These are phyloP conservation scores for Motacilla alba DNA, from an alignment of 2,113 vertebrate genomes.

Conservation along the genomic window DNA sequence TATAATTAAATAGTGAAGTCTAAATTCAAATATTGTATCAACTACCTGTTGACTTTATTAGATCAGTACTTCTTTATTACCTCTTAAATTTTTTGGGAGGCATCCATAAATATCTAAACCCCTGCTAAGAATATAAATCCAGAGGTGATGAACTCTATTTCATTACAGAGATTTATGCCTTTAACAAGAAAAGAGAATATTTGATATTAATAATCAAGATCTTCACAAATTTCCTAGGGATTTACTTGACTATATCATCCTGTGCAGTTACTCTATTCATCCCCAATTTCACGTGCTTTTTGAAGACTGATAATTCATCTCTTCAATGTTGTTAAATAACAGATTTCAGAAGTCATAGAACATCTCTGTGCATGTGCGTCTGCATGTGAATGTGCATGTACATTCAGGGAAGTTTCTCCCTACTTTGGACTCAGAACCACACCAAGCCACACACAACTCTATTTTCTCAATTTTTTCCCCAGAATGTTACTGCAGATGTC, in stretches of 20 bases:
- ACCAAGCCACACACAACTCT: neutral
- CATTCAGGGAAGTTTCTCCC: neutral
- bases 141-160: neutral
- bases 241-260: neutral
- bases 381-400: neutral
- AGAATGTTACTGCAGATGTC: neutral
- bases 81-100: neutral
- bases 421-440: neutral
- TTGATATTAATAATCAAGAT: conserved; percentile 31
- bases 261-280: neutral
- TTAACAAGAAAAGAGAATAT: neutral
- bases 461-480: neutral
- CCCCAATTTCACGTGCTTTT: neutral
- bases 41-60: conserved; percentile 25
- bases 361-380: neutral
- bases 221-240: neutral
- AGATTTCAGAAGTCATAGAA: neutral
- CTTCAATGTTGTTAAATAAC: neutral
- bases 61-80: neutral
- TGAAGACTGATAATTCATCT: neutral
- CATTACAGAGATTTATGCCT: neutral
- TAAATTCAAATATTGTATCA: conserved; percentile 12
- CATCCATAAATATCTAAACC: neutral
- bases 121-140: neutral
- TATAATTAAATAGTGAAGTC: neutral